Evolutionary conservation across 2,888 invertebrate genomes (phyloP), one percentile per base, ranked within the genome.

Genomic region (Bugula neritina): DNA sequence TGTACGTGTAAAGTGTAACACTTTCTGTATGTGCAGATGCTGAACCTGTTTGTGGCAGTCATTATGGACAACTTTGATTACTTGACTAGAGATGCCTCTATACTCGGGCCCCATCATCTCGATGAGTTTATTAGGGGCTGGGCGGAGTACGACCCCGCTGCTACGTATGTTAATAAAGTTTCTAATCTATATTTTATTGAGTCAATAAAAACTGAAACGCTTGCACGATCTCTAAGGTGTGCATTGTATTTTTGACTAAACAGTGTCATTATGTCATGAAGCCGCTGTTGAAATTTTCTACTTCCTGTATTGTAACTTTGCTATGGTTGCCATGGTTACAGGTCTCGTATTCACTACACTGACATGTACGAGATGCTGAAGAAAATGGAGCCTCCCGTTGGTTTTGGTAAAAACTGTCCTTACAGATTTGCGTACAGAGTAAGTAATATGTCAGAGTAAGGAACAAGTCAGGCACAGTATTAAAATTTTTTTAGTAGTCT

Each of bases 11-110:
- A n/a, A n/a, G n/a, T 43, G 10, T 43, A 43, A 43, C 43, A 10
- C 5, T 43, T 10, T 17, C 5, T 43, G 57, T 52, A 25, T 25
- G 27, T 77, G 31, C 77, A 93, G 92, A 99, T 99, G 98, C 89
- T 99, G 86, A 99, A 99, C 89, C 90, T 99, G 85, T 99, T 99
- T 89, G 99, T 99, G 84, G 99, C 99, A 84, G 99, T 99, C 86
- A 99, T 99, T 86, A 99, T 99, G 99, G 99, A 99, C 88, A 99
- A 99, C 88, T 99, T 99, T 86, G 99, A 99, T 88, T 99, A 99
- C 87, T 88, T 99, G 83, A 99, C 99, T 75, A 89, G 99, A 86
- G 99, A 99, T 87, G 97, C 97, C 79, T 98, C 97, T 84, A 99
- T 99, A 85, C 89, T 99, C 85, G 99, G 99, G 75, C 98, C 99